These are phyloP conservation scores for Allophyes oxyacanthae DNA, from an alignment of 2,888 invertebrate genomes.

Conservation along the genomic window DNA sequence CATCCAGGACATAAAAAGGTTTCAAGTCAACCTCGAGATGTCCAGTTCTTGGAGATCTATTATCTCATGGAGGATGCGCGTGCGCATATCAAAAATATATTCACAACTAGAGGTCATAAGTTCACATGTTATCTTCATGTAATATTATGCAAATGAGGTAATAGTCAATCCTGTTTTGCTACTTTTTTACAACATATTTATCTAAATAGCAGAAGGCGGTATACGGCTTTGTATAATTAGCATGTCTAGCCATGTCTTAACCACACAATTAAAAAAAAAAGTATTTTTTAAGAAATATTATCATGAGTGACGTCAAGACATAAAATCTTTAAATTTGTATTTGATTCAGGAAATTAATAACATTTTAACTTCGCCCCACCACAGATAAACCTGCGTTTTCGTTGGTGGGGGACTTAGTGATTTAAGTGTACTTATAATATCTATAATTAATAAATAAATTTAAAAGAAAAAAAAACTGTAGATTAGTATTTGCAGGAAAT, in stretches of 20 bases:
- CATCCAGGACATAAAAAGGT: slow-evolving; percentile 11
- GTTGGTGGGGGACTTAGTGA: no score
- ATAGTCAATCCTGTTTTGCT: slow-evolving; percentile 23
- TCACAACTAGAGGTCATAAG: slow-evolving; percentile 29
- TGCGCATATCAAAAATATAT: slow-evolving; percentile 3
- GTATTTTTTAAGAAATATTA: not conserved
- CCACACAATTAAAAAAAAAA: slow-evolving; percentile 12
- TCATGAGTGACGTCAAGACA: not conserved
- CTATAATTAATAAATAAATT: no score
- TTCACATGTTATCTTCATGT: slow-evolving; percentile 21
- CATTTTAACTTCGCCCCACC: no score
- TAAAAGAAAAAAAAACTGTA: no score
- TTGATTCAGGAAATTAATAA: no score
- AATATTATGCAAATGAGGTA: slow-evolving; percentile 44
- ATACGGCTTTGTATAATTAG: slow-evolving; percentile 27
- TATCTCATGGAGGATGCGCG: slow-evolving; percentile 33
- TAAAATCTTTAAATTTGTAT: slow-evolving; percentile 5
- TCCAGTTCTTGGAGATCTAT: slow-evolving; percentile 30
- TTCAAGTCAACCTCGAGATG: slow-evolving; percentile 30
- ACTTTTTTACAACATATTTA: slow-evolving; percentile 32
- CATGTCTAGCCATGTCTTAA: slow-evolving; percentile 2
- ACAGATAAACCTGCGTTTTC: no score
- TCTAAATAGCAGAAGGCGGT: slow-evolving; percentile 11
- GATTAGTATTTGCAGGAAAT: no score
- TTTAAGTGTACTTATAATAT: no score